phyloP scores from a whole-genome alignment of 2,113 vertebrate genomes.

The Crotophaga sulcirostris region DNA sequence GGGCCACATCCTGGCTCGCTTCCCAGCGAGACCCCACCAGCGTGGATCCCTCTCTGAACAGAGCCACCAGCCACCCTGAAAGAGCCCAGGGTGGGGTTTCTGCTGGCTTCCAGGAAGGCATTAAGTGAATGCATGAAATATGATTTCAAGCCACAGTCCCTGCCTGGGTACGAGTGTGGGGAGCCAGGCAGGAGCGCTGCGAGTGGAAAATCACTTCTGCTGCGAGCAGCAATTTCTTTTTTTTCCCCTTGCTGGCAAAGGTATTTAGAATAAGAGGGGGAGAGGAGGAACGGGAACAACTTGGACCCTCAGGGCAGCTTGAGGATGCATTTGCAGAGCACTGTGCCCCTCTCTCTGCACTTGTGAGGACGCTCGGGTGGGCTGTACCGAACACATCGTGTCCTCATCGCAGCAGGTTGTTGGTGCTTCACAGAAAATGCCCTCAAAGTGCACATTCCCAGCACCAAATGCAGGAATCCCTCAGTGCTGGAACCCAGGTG shows the following conservation, averaged over 20 bases:
- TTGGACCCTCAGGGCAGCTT: neutral
- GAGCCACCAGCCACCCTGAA: neutral
- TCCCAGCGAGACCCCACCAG: neutral
- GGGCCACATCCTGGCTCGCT: fast-evolving
- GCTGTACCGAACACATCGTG: fast-evolving
- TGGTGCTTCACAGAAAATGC: neutral
- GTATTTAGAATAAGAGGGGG: neutral
- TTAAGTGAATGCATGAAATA: neutral
- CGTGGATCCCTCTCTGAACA: neutral
- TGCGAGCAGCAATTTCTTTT: constrained; percentile 19
- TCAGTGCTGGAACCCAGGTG: too few species aligned
- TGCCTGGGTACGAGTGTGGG: neutral
- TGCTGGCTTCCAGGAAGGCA: neutral
- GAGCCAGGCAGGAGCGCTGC: neutral
- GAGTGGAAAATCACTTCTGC: constrained; percentile 51
- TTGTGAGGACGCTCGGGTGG: fast-evolving
- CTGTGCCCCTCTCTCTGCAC: neutral
- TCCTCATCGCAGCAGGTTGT: neutral
- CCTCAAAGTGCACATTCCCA: fast-evolving
- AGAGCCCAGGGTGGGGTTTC: neutral
- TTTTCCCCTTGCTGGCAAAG: neutral
- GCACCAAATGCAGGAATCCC: neutral
- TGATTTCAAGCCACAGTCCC: neutral
- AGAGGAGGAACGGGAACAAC: neutral
- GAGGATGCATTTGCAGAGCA: neutral